Evolutionary conservation across 2,113 vertebrate genomes (phyloP), one percentile per base, ranked within the genome.

Genomic region (Origma solitaria): DNA sequence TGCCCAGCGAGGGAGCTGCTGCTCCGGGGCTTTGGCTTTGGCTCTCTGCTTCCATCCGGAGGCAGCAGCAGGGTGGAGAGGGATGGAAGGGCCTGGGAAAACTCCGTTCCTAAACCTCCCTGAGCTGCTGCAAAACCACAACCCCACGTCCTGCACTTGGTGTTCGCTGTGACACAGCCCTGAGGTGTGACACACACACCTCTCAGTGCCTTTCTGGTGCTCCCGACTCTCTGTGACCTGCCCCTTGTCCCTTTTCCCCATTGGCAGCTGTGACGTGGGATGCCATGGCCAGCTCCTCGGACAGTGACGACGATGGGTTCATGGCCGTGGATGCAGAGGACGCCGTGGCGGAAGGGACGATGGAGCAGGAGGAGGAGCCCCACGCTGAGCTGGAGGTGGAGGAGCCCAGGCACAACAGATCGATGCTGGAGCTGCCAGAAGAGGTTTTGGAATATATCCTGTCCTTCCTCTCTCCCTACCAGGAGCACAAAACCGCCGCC

Each of bases 401-500:
- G 51, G 94, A 97, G 81, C 96, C 97, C 71, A 94, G 88, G 70
- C 98, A 97, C 47, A 91, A 96, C 73, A 95, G 98, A 25, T 98
- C 98, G 4, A 99, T 99, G 99, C 90, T 97, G 75, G 99, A 99
- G 96, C 97, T 99, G 69, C 99, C 99, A 1, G 99, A 99, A 92
- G 99, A 99, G 96, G 99, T 99, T 86, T 95, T 99, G 79, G 99
- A 99, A 93, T 99, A 99, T 68, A 99, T 99, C 96, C 97, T 99
- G 83, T 99, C 99, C 86, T 99, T 99, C 96, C 98, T 99, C 7
- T 99, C 99, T 2, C 99, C 99, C 0, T 99, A 99, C 83, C 99
- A 99, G 97, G 99, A 99, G 96, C 99, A 99, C 98, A 99, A 99
- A 97, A 99, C 98, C 0, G 99, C 99, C 11, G 99, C 99, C 35